Conservation (phyloP, 1,140 invertebrate species). For the Drosophila willistoni region DNA sequence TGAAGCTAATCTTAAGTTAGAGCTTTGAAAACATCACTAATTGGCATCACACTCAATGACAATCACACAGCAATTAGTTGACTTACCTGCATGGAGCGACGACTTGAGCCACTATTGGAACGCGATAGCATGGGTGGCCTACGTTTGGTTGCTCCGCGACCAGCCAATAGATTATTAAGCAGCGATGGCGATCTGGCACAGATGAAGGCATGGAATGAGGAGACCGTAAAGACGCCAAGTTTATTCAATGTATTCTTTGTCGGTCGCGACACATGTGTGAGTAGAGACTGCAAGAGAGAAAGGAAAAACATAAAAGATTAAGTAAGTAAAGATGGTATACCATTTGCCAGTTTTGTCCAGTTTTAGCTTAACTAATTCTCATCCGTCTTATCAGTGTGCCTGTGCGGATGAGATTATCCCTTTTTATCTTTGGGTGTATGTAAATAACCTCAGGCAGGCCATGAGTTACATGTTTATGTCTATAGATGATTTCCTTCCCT, state of each 20-base stretch:
- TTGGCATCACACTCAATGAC: no score
- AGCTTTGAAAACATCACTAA: no score
- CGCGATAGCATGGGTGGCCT: constrained; percentile 93
- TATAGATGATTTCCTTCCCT: not conserved
- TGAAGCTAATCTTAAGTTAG: no score
- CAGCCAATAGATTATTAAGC: constrained; percentile 95
- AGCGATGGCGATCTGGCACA: constrained; percentile 96
- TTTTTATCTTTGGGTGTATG: constrained; percentile 18
- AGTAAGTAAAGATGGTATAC: not conserved
- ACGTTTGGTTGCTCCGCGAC: constrained; percentile 94
- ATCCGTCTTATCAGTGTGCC: not conserved
- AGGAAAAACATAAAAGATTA: constrained; percentile 29
- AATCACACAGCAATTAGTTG: not conserved
- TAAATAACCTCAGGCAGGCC: constrained; percentile 41
- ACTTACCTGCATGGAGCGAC: constrained; percentile 90
- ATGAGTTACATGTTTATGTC: constrained; percentile 4
- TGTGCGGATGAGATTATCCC: constrained; percentile 1
- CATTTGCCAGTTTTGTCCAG: not conserved
- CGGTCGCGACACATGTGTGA: constrained; percentile 96
- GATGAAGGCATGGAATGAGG: constrained; percentile 98
- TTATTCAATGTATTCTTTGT: constrained; percentile 97
- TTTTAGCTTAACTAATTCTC: not conserved
- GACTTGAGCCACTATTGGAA: constrained; percentile 93
- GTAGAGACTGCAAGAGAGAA: constrained; percentile 89
- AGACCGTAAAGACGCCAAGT: constrained; percentile 98